Conservation (phyloP, 2,888 invertebrate genomes). For the Mantis religiosa region DNA sequence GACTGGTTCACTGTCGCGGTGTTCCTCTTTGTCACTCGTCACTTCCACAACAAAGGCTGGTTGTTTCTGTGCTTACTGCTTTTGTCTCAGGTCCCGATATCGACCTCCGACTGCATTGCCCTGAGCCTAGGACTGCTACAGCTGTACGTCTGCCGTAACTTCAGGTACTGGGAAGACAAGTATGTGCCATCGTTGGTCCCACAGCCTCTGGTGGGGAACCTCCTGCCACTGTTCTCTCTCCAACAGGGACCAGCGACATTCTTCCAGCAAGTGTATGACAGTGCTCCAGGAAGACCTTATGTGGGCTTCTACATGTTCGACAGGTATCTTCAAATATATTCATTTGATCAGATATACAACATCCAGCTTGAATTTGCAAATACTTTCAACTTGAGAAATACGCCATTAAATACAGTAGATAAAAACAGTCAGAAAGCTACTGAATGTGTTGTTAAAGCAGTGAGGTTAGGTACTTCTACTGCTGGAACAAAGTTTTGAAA, state of each 20-base stretch:
- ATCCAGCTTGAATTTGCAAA: too few relatives aligned
- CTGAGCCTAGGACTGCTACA: neutral
- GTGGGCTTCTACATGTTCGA: constrained; percentile 16
- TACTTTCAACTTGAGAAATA: too few relatives aligned
- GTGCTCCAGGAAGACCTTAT: neutral
- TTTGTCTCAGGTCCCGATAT: too few relatives aligned
- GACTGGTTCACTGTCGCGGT: neutral
- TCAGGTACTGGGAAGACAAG: neutral
- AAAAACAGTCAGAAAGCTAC: too few relatives aligned
- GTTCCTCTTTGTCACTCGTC: neutral
- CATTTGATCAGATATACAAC: too few relatives aligned
- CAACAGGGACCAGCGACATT: neutral
- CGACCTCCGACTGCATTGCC: neutral
- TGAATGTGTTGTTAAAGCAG: too few relatives aligned
- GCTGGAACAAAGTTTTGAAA: too few relatives aligned
- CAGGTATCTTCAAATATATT: too few relatives aligned
- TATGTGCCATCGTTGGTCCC: neutral
- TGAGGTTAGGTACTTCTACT: too few relatives aligned
- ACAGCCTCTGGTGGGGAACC: neutral
- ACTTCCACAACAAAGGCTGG: neutral
- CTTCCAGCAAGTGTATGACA: constrained; percentile 3
- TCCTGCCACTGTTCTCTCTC: neutral
- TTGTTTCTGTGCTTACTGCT: neutral
- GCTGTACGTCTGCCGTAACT: neutral
- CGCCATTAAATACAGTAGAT: too few relatives aligned